Evolutionary conservation across 2,888 invertebrate genomes (phyloP), one percentile per base, ranked within the genome.

Genomic region (Pachymerium ferrugineum): DNA sequence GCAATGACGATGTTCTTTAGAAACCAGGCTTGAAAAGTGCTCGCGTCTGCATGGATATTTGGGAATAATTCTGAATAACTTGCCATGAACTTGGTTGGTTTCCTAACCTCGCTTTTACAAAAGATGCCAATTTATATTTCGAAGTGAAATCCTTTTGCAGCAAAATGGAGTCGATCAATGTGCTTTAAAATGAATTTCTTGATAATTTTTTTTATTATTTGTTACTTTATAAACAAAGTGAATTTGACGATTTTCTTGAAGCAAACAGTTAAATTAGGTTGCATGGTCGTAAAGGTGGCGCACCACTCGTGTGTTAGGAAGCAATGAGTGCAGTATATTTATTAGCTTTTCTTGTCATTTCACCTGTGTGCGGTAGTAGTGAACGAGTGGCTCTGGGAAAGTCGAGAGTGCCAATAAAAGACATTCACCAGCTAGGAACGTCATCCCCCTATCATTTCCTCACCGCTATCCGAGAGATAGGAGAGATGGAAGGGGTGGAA

Each of bases 241-340:
- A 62, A 62, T 28, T 62, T 22, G 62, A 25, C 28, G 62, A 3
- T 22, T 22, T 62, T 62, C 22, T 62, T 62, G 62, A 25, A 62
- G 28, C 28, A 62, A 62, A 62, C 62, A 62, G 25, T 62, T 62
- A 62, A 62, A 62, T 22, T 62, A 28, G 62, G 14, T 22, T 62
- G 62, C 62, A 62, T 62, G 62, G 62, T 62, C 62, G 62, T 62
- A 62, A 28, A 25, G 62, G 62, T 62, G 62, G 62, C 62, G 25
- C 62, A 62, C 62, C 62, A 62, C 62, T 62, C 28, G 62, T 22
- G 28, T 62, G 62, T 62, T 62, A 62, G 62, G 28, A 62, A 62
- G 62, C 62, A 62, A 62, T 62, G 62, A 62, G 62, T 62, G 62
- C 62, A 62, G 62, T 62, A 62, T 62, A 62, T 62, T 62, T 62